Evolutionary conservation across 92 coral and sea anemone genomes (phyloP).

Genomic region (Porites rus): DNA sequence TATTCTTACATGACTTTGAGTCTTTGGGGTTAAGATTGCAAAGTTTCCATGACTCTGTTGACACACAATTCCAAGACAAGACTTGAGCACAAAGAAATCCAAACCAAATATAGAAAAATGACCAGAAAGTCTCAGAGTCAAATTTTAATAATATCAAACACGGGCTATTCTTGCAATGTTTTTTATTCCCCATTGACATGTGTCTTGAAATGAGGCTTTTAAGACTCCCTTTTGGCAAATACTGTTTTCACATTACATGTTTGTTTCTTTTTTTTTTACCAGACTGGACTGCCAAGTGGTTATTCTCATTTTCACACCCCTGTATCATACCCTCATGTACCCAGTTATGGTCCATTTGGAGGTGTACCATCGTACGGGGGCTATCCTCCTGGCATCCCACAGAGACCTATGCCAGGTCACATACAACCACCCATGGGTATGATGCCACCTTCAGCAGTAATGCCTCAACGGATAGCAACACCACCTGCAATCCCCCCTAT

Average conservation of each 20-base stretch:
- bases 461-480: slow-evolving; percentile 81
- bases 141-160: too few species aligned
- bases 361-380: slow-evolving; percentile 72
- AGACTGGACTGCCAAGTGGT: slow-evolving; percentile 52
- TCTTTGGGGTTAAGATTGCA: too few species aligned
- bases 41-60: too few species aligned
- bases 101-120: too few species aligned
- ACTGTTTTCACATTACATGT: neutral
- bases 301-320: slow-evolving; percentile 67
- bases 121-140: too few species aligned
- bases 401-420: slow-evolving; percentile 51
- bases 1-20: too few species aligned
- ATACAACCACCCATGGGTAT: slow-evolving; percentile 62
- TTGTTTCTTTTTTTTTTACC: neutral
- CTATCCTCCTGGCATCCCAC: slow-evolving; percentile 80
- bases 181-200: too few species aligned
- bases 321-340: slow-evolving; percentile 55
- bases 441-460: slow-evolving; percentile 59
- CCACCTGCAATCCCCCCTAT: slow-evolving; percentile 70
- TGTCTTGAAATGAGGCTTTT: too few species aligned
- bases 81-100: too few species aligned
- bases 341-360: slow-evolving; percentile 81
- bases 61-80: too few species aligned
- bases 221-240: too few species aligned
- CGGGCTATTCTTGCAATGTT: too few species aligned